Evolutionary conservation across 2,797 vertebrate genomes (phyloP), one percentile per base, ranked within the genome.

Genomic region (Tiaroga cobitis): DNA sequence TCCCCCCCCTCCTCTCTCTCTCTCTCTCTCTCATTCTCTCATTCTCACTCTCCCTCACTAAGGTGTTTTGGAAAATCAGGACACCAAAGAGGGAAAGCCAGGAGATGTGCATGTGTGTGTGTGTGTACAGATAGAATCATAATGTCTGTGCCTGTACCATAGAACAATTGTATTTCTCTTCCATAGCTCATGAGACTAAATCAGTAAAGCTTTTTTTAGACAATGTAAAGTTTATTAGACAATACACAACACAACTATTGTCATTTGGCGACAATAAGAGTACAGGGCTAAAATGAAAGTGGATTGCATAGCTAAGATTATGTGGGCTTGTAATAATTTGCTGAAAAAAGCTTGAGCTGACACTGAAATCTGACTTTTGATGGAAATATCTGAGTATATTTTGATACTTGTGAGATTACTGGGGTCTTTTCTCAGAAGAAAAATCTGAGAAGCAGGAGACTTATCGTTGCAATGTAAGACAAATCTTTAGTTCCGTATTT

Each of bases 31-130:
- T 51, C 83, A 32, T 39, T 49, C 83, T 41, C 49, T 70, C 26
- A 26, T 34, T 39, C 54, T 78, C 34, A 43, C 72, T 54, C 59
- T 29, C 51, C 5, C 43, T 65, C 49, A 34, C 59, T 68, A 82
- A 61, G 37, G 61, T 82, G 81, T 82, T 82, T 82, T 82, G 81
- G 81, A 82, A 82, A 82, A 73, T 74, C 34, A 82, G 69, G 69
- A 82, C 81, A 82, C 37, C 54, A 74, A 73, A 73, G 67, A 81
- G 49, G 24, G 65, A 49, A 67, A 29, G 43, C 41, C 24, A 65
- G 19, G 46, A 43, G 56, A 49, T 5, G 8, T 74, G 67, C 39
- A 59, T 32, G 34, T 43, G n/a, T 81, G 41, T 56, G 24, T 70
- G 61, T 39, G 46, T 70, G 77, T 65, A 15, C 56, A 69, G n/a